Evolutionary conservation across 1,140 invertebrate species (phyloP).

Genomic region (Onthophagus taurus): DNA sequence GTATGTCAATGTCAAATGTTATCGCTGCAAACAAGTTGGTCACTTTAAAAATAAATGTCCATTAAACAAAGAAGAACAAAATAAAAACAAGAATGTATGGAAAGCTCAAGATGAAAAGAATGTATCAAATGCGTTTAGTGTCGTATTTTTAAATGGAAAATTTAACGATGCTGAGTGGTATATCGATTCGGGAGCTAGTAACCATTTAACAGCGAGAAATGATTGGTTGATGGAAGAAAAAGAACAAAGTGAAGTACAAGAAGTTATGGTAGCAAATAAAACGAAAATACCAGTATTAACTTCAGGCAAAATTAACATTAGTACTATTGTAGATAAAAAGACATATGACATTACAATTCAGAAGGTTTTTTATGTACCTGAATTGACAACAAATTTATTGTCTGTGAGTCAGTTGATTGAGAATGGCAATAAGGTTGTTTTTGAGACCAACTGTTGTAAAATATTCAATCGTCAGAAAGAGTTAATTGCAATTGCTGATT

Average conservation of each 20-base stretch:
- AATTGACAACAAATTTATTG: constrained; percentile 25
- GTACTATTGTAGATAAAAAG: no score
- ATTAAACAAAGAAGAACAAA: constrained; percentile 6
- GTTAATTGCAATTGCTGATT: constrained; percentile 14
- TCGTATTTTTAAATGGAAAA: constrained; percentile 20
- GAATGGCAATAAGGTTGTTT: constrained; percentile 27
- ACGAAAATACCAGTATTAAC: no score
- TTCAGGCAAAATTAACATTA: no score
- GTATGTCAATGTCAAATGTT: neutral
- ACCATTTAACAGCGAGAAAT: constrained; percentile 23
- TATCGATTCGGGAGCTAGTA: constrained; percentile 27
- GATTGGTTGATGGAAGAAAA: constrained; percentile 17
- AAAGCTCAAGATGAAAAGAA: constrained; percentile 1
- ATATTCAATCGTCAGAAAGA: constrained; percentile 19
- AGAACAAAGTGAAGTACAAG: no score
- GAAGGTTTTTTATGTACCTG: no score
- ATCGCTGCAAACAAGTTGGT: neutral
- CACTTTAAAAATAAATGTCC: constrained; percentile 26
- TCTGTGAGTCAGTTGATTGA: constrained; percentile 25
- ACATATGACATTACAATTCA: no score
- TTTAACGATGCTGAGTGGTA: constrained; percentile 26
- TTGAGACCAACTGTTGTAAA: constrained; percentile 16
- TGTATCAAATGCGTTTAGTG: constrained; percentile 21
- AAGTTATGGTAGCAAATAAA: no score
- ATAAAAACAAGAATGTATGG: no score